Evolutionary conservation across 2,113 vertebrate genomes (phyloP).

Genomic region (Gopherus evgoodei): DNA sequence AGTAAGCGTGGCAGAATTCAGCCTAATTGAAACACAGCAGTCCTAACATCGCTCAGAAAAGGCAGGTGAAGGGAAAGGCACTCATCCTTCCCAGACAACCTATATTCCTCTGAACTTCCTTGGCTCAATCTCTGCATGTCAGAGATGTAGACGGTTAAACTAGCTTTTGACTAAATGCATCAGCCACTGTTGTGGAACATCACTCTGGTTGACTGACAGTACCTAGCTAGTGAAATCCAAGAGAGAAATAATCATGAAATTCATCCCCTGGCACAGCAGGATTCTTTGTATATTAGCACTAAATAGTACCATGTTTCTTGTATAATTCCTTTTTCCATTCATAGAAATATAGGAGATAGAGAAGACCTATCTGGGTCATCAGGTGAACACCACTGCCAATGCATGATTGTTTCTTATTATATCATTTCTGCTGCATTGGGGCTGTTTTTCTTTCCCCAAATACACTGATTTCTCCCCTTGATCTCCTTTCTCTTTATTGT

Average conservation of each 20-base stretch:
- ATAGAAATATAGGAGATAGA: background rate
- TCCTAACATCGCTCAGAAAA: background rate
- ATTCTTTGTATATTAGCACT: background rate
- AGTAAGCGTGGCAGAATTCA: background rate
- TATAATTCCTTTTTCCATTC: background rate
- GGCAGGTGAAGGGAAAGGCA: background rate
- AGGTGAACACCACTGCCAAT: no score
- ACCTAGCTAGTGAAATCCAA: background rate
- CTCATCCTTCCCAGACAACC: background rate
- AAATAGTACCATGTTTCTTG: background rate
- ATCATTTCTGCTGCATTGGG: background rate
- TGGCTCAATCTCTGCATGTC: background rate
- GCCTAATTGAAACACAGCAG: background rate
- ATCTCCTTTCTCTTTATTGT: background rate
- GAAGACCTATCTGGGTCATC: background rate
- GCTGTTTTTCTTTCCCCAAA: background rate
- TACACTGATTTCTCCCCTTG: background rate
- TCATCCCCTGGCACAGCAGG: no score
- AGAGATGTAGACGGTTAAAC: background rate
- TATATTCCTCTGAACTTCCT: background rate
- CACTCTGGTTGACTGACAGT: background rate
- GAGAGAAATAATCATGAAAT: background rate
- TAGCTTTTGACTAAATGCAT: background rate
- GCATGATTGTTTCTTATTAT: background rate
- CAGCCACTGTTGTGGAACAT: rapidly evolving